These are phyloP conservation scores for Probosciger aterrimus DNA, from an alignment of 2,113 vertebrate species.

Conservation along the genomic window DNA sequence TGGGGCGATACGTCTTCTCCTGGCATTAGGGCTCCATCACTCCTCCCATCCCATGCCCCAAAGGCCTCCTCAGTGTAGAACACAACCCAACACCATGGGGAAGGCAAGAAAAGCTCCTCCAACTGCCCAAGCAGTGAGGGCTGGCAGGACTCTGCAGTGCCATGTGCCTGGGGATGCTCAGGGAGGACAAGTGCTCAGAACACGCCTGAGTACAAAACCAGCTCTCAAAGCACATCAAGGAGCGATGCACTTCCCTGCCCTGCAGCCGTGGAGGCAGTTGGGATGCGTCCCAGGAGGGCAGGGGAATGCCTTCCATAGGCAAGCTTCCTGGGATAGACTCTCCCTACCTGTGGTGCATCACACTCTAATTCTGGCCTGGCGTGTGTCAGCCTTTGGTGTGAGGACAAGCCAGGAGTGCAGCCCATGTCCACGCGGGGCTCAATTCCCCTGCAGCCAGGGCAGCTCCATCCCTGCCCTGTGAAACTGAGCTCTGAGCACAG, in stretches of 20 bases:
- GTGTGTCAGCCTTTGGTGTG: neutral
- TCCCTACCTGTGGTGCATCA: neutral
- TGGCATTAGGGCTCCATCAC: too few relatives aligned
- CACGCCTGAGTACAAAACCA: neutral
- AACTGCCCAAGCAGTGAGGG: neutral
- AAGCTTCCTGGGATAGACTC: neutral
- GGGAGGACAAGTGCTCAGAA: neutral
- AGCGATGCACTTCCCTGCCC: neutral
- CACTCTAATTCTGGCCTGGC: neutral
- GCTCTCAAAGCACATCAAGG: neutral
- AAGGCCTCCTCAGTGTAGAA: neutral
- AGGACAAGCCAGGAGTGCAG: neutral
- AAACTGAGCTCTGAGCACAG: too few relatives aligned
- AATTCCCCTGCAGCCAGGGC: neutral
- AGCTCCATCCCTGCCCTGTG: too few relatives aligned
- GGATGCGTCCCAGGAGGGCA: neutral
- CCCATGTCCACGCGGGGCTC: neutral
- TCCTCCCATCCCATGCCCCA: too few relatives aligned
- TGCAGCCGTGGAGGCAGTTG: rapidly evolving
- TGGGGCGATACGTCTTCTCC: neutral
- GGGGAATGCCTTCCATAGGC: neutral
- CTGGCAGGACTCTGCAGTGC: neutral
- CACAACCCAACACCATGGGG: neutral
- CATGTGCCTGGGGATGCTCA: neutral
- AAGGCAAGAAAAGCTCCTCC: neutral